These are phyloP conservation scores for Mermis nigrescens DNA, from an alignment of 2,888 invertebrate species.

Conservation along the genomic window DNA sequence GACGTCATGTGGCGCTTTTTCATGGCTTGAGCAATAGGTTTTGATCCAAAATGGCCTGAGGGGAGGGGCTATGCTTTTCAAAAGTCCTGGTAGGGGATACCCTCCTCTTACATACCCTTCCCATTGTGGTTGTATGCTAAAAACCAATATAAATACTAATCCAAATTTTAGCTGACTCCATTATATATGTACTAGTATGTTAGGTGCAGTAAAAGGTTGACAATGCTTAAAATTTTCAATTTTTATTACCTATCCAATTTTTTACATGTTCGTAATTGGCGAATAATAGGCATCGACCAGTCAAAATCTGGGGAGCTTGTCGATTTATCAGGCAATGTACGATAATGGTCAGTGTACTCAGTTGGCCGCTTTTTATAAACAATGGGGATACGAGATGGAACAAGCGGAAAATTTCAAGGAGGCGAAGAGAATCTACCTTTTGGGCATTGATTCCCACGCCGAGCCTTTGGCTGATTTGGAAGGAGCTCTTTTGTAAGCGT, in stretches of 20 bases:
- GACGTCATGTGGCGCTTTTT: too few species aligned
- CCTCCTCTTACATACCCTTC: too few species aligned
- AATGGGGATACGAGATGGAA: conserved; percentile 74
- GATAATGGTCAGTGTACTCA: conserved; percentile 59
- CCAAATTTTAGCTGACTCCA: background rate
- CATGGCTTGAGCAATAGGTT: too few species aligned
- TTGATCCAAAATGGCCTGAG: too few species aligned
- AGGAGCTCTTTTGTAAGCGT: background rate
- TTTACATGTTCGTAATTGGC: conserved; percentile 11
- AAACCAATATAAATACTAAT: too few species aligned
- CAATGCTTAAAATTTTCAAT: too few species aligned
- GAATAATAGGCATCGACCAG: conserved; percentile 14
- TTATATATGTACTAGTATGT: background rate
- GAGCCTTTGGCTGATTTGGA: conserved; percentile 42
- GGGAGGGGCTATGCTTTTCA: too few species aligned
- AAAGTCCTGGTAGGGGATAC: too few species aligned
- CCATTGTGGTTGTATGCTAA: too few species aligned
- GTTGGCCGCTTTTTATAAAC: conserved; percentile 62
- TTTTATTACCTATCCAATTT: conserved; percentile 20
- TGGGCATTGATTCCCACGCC: conserved; percentile 55
- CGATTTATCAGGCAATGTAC: conserved; percentile 56
- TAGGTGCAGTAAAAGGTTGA: background rate
- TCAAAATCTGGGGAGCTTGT: conserved; percentile 39
- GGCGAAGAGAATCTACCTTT: conserved; percentile 58
- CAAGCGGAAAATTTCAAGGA: conserved; percentile 56